These are phyloP conservation scores for Solea solea DNA, from an alignment of 2,113 vertebrate species.

Conservation along the genomic window DNA sequence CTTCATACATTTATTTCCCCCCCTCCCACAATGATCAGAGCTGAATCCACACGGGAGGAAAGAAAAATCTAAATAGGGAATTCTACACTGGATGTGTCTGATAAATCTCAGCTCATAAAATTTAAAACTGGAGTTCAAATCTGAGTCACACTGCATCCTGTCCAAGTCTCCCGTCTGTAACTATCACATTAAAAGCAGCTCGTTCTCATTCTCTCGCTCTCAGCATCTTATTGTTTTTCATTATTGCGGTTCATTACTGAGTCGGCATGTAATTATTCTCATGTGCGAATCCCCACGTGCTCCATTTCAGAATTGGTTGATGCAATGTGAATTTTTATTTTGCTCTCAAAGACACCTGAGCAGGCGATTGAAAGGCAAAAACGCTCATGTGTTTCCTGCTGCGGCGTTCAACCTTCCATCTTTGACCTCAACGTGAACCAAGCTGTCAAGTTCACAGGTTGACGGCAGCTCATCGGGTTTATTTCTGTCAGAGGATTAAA, in stretches of 20 bases:
- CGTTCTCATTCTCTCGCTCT: constrained; percentile 42
- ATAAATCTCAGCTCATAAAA: constrained; percentile 1
- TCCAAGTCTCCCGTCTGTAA: constrained; percentile 17
- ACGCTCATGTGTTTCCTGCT: too few species aligned
- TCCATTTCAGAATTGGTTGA: constrained; percentile 10
- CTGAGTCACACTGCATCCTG: neutral
- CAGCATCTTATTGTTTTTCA: constrained; percentile 58
- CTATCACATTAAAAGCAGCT: constrained; percentile 41
- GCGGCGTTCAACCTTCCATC: neutral
- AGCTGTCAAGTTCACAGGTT: too few species aligned
- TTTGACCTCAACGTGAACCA: neutral
- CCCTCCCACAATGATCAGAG: neutral
- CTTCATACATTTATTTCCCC: neutral
- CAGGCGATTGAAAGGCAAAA: too few species aligned
- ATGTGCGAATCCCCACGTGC: constrained; percentile 24
- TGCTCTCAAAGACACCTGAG: too few species aligned
- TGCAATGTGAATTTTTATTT: constrained; percentile 11
- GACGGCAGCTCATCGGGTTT: too few species aligned
- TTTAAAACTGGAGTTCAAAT: neutral
- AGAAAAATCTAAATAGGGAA: neutral
- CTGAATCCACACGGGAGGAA: neutral
- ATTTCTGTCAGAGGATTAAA: neutral
- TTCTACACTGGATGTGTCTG: neutral
- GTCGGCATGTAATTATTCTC: constrained; percentile 51
- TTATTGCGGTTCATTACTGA: constrained; percentile 45